Evolutionary conservation across 1,140 invertebrate species (phyloP), one percentile per base, ranked within the genome.

Genomic region (Protaetia brevitarsis): DNA sequence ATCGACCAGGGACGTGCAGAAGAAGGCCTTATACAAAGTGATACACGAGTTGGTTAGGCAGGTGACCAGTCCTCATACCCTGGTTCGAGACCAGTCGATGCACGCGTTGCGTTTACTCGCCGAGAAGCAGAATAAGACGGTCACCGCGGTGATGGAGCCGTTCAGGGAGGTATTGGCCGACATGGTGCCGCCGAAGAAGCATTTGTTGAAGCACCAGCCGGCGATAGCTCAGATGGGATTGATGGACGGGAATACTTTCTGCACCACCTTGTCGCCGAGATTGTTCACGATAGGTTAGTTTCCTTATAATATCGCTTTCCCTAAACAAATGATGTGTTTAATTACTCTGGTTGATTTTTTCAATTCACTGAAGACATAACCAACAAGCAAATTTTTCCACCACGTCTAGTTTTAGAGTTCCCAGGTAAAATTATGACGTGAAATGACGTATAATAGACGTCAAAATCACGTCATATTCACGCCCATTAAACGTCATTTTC

Each of bases 181-280:
- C 73, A 97, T 98, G 83, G 93, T 99, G 63, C 95, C 95, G 3
- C 95, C 95, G 0, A 96, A 94, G 78, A 97, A 98, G 77, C 95
- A 97, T 81, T 80, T 96, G 8, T 82, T 98, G 0, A 83, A 93
- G 34, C 95, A 97, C 80, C 96, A 98, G 73, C 94, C 96, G 0
- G 93, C 94, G 0, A 96, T 96, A 76, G 93, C 94, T 8, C 96
- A 98, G 80, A 97, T 99, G 78, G 96, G 96, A 16, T 79, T 99
- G 0, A 96, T 98, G 92, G 95, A 98, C 77, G 96, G 96, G 0
- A 97, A 96, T 65, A 97, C 94, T 6, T 98, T 98, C 76, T 98
- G 96, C 74, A 96, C 94, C 0, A 96, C 93, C 3, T 78, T 98
- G 4, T 89, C 89, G 67, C 96, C 96, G 0, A 83, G 93, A 64